These are phyloP conservation scores for Chloebia gouldiae DNA, from an alignment of 2,113 vertebrate species.

Conservation along the genomic window DNA sequence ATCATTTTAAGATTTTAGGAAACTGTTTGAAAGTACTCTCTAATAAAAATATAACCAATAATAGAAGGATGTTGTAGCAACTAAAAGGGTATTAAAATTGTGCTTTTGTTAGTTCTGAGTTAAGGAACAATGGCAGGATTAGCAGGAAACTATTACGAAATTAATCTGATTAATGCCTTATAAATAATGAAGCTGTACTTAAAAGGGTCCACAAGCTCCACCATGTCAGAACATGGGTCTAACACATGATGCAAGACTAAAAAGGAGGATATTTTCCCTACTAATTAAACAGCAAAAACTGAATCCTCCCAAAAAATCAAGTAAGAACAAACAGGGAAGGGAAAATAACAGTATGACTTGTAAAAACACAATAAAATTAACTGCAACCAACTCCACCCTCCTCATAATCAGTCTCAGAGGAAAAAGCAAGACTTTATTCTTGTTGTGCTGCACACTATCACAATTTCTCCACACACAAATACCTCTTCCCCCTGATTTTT, in stretches of 20 bases:
- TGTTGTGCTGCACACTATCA: neutral
- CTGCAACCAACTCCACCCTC: conserved; percentile 58
- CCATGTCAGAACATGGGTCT: conserved; percentile 70
- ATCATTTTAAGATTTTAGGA: conserved; percentile 20
- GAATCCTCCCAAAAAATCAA: conserved; percentile 69
- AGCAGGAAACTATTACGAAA: conserved; percentile 66
- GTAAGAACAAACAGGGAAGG: conserved; percentile 63
- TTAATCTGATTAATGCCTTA: conserved; percentile 70
- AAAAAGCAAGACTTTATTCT: conserved; percentile 10
- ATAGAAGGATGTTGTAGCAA: conserved; percentile 51
- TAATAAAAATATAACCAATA: conserved; percentile 48
- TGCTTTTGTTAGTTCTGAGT: conserved; percentile 49
- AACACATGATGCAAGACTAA: conserved; percentile 39
- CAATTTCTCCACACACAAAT: neutral
- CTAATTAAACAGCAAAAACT: conserved; percentile 70
- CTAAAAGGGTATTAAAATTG: conserved; percentile 55
- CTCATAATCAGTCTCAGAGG: conserved; percentile 17
- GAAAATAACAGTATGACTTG: neutral
- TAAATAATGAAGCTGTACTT: conserved; percentile 68
- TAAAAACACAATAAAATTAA: conserved; percentile 54
- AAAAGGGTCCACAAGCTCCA: conserved; percentile 69
- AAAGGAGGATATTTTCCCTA: conserved; percentile 55
- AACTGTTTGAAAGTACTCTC: conserved; percentile 7
- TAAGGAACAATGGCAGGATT: conserved; percentile 71
- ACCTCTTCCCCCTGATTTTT: neutral